Evolutionary conservation across 1,140 invertebrate genomes (phyloP), one percentile per base, ranked within the genome.

Genomic region (Drosophila tani): DNA sequence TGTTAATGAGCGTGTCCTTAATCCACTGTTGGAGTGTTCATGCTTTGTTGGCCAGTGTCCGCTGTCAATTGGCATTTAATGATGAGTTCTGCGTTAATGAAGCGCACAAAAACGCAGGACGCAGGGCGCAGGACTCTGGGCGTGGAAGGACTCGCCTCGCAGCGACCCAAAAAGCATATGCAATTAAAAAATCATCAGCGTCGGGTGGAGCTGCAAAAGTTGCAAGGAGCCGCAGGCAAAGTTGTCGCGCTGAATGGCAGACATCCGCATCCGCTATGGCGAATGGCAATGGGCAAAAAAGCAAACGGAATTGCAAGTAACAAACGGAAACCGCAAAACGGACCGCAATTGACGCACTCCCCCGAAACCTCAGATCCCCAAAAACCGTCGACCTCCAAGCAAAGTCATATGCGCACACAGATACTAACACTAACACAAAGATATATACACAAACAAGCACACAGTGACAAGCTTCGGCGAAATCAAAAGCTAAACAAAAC

Each of bases 401-500:
- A 90, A 88, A 90, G 84, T 88, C 84, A 88, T 84, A 81, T 90
- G 69, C 58, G 78, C 84, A 81, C 75, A 83, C 83, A 81, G 29
- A 32, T 32, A 32, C 29, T 9, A 32, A 32, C 29, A 32, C 7
- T 0, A 8, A 9, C 50, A 66, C 47, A 79, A 9, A 32, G n/a
- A 29, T 15, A 6, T 3, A 66, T 7, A 40, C 41, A 38, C 4
- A 45, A 14, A 14, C 49, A 75, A 51, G 50, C 58, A 67, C 69
- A 84, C 65, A 45, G 56, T 53, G 15, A 57, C 29, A 41, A 14
- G 17, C 29, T 14, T 24, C 32, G 21, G 67, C 58, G 68, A 84
- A 87, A 87, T 83, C 84, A 87, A 71, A 67, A 87, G 84, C 84
- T 88, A 88, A 88, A 88, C 84, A 87, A 88, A 87, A 90, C 85